Percentiles rank a stretch among this genome's conserved stretches.
Conservation (phyloP, 37 sponge, comb jelly and placozoan species). For the Eunapius fragilis region DNA sequence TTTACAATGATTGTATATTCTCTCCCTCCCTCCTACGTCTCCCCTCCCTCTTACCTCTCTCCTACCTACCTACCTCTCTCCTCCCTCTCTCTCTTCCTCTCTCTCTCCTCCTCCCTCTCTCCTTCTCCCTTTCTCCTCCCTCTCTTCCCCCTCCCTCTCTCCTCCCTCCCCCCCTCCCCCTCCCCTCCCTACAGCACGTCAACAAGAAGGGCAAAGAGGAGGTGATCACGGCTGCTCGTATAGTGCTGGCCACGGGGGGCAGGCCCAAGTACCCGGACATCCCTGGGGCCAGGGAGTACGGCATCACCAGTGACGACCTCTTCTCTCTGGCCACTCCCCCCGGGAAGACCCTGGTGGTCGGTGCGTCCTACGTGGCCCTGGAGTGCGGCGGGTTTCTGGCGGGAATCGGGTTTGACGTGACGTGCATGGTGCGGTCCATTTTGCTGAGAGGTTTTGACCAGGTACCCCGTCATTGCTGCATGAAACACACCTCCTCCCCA, state of each 20-base stretch:
- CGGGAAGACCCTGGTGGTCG: constrained; percentile 94
- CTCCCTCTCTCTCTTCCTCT: too few relatives aligned
- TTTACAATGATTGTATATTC: too few relatives aligned
- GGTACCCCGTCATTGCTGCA: constrained; percentile 56
- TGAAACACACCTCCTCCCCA: background rate
- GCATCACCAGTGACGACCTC: constrained; percentile 97
- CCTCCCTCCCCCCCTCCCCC: too few relatives aligned
- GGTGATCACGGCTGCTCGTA: constrained; percentile 71
- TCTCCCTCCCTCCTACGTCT: too few relatives aligned
- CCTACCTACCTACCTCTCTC: too few relatives aligned
- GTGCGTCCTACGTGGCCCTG: constrained; percentile 98
- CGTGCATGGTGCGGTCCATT: constrained; percentile 95
- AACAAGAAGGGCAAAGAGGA: constrained; percentile 81
- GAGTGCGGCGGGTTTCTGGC: constrained; percentile 99
- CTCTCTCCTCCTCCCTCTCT: too few relatives aligned
- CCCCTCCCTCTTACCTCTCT: too few relatives aligned
- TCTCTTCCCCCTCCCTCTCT: too few relatives aligned
- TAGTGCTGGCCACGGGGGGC: constrained; percentile 92
- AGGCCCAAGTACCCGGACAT: constrained; percentile 93
- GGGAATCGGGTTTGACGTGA: constrained; percentile 87
- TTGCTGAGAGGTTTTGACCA: constrained; percentile 96
- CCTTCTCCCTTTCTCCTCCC: too few relatives aligned
- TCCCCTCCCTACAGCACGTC: constrained; percentile 74
- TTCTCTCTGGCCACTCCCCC: constrained; percentile 88
- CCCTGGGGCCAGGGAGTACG: constrained; percentile 93